Base-by-base conservation (phyloP, 2,888 invertebrate genomes). In the Charanyca ferruginea region DNA sequence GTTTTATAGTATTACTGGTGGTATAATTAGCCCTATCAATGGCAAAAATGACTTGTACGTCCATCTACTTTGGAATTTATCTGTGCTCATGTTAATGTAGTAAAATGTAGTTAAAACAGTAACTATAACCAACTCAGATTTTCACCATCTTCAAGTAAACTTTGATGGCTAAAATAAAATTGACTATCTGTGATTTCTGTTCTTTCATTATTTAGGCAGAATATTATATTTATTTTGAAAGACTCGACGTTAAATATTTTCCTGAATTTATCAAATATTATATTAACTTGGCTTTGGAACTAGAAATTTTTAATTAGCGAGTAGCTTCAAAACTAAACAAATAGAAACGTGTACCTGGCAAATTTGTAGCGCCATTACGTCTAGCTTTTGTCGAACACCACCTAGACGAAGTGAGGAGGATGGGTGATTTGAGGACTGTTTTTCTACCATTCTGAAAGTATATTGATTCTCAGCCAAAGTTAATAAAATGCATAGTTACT, bases 1-100 rank as follows among this genome's bases (percentile, higher is more conserved):
- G 73, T 90, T 47, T 47, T 49, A 54, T 38, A n/a, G 11, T 90
- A 89, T 90, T 73, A 61, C 65, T 89, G 11, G 9, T 8, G 47
- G 9, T 28, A 18, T 41, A 72, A 47, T 74, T 47, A 64, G 38
- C 32, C 0, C 23, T 45, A 18, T 42, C n/a, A 2, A 42, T 7
- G 4, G 38, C 5, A 38, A 38, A 4, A 3, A 38, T 16, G 16
- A 16, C 16, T 38, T 32, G 32, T 32, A 11, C 11, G 28, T 32
- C 32, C 32, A 32, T 32, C 32, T 32, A 32, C 32, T 32, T 32
- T 32, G 11, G 32, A 32, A 32, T 32, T 8, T 11, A 32, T 11
- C 11, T 32, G 32, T 32, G 32, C 0, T 32, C 11, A 32, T 32
- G 32, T 32, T 32, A 32, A 32, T 32, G 11, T 28, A 0, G 7